Conservation (phyloP, 2,888 invertebrate species). For the Drosophila pseudotalamancana region DNA sequence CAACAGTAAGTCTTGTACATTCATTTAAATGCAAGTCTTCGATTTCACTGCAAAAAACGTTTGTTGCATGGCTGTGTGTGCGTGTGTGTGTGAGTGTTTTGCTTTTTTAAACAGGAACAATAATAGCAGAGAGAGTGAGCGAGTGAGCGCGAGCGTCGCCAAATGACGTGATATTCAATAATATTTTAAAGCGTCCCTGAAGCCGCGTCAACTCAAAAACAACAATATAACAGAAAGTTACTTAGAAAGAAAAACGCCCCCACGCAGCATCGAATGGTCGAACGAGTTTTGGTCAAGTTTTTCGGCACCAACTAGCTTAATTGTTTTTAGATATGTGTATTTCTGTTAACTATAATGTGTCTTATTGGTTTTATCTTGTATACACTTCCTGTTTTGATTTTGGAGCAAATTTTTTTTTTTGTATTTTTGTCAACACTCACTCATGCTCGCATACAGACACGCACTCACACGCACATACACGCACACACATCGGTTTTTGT, state of each 20-base stretch:
- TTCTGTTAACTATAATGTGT: neutral
- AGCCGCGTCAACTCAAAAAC: conserved; percentile 26
- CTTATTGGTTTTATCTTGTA: conserved; percentile 41
- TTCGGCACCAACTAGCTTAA: neutral
- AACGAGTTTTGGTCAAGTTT: neutral
- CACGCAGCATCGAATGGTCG: conserved; percentile 10
- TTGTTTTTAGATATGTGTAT: neutral
- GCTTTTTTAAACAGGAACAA: conserved; percentile 46
- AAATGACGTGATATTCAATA: conserved; percentile 65
- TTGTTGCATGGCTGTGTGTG: conserved; percentile 13
- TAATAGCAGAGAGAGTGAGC: conserved; percentile 12
- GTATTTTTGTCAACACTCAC: conserved; percentile 69
- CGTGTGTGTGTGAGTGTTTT: conserved; percentile 27
- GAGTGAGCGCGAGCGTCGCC: conserved; percentile 35
- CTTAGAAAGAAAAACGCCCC: conserved; percentile 42
- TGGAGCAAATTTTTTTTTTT: conserved; percentile 46
- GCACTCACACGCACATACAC: conserved; percentile 10
- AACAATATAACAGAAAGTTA: conserved; percentile 31
- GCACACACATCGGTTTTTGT: conserved; percentile 33
- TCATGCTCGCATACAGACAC: conserved; percentile 19
- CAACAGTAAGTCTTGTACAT: conserved; percentile 38
- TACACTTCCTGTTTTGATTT: conserved; percentile 75
- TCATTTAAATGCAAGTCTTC: conserved; percentile 60
- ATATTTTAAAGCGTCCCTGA: conserved; percentile 50
- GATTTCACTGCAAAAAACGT: conserved; percentile 57